Conservation (phyloP, 2,113 vertebrate genomes). For the Actenoides lindsayi region DNA sequence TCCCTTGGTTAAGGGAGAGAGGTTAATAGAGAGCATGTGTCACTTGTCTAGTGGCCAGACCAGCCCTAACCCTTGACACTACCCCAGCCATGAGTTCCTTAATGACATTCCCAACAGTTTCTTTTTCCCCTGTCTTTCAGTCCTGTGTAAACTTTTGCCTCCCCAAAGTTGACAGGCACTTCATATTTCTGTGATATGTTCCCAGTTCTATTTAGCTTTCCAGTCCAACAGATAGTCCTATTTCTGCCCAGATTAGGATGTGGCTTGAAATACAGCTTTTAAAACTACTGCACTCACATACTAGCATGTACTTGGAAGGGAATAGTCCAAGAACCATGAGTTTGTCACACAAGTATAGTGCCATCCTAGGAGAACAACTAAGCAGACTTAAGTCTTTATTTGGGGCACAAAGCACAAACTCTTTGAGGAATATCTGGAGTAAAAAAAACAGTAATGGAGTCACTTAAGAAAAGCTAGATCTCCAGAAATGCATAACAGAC, state of each 20-base stretch:
- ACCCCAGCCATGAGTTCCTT: background rate
- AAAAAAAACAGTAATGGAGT: background rate
- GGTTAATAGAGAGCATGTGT: no score
- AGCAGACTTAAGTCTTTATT: background rate
- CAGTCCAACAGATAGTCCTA: background rate
- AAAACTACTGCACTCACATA: background rate
- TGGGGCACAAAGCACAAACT: background rate
- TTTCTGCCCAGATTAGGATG: background rate
- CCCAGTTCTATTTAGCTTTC: background rate
- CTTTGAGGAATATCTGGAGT: background rate
- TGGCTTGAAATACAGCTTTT: background rate
- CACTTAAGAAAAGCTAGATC: background rate
- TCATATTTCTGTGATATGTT: background rate
- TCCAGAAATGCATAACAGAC: background rate
- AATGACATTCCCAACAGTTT: background rate
- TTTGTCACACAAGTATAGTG: background rate
- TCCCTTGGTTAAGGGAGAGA: no score
- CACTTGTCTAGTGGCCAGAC: no score
- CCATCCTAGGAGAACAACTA: background rate
- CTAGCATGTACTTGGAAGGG: background rate
- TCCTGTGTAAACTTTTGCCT: background rate
- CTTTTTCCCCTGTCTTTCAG: background rate
- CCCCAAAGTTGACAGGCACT: background rate
- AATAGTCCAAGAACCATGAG: background rate
- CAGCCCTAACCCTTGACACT: no score